These are phyloP conservation scores for Cepaea nemoralis DNA, from an alignment of 1,140 invertebrate species.

Conservation along the genomic window DNA sequence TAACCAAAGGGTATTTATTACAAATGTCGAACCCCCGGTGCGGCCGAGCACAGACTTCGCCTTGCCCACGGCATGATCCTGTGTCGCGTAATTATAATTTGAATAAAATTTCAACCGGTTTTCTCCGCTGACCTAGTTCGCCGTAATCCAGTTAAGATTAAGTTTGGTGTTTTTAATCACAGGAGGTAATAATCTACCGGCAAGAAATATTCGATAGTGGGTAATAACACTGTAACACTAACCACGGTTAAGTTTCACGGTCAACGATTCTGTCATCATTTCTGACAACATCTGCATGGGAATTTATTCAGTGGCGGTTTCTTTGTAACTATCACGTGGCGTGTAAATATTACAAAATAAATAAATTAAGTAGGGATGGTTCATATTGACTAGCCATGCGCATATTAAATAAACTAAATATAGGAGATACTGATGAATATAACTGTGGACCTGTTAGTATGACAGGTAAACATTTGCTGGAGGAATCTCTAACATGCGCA, in stretches of 20 bases:
- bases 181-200: not conserved
- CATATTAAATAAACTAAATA: no score
- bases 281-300: no score
- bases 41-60: not conserved
- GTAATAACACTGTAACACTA: not conserved
- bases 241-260: not conserved
- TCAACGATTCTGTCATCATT: not conserved
- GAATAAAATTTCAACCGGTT: not conserved
- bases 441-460: no score
- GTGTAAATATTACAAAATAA: no score
- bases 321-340: no score
- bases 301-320: no score
- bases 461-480: no score
- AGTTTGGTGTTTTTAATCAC: not conserved
- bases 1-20: not conserved
- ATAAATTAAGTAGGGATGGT: no score
- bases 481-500: no score
- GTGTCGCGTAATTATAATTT: not conserved
- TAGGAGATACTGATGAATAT: no score
- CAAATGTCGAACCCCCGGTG: not conserved
- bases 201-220: not conserved
- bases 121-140: not conserved
- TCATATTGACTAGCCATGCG: no score
- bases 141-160: not conserved
- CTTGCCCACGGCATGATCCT: not conserved